Evolutionary conservation across 2,888 invertebrate genomes (phyloP).

Genomic region (Zeuzera pyrina): DNA sequence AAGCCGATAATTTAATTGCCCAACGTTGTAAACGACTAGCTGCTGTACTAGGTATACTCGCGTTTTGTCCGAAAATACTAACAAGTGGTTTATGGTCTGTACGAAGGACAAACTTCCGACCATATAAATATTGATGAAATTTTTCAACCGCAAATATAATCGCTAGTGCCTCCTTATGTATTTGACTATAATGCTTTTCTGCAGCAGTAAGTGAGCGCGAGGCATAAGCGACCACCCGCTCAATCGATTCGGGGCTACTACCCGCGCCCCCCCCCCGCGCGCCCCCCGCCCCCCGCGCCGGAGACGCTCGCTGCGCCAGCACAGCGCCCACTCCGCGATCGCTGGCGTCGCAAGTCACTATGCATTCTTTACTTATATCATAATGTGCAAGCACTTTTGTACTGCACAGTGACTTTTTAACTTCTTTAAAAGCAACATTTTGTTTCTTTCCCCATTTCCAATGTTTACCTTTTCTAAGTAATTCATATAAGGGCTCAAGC

Average conservation of each 20-base stretch:
- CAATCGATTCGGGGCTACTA: neutral
- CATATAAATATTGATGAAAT: slow-evolving; percentile 10
- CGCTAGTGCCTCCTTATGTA: slow-evolving; percentile 13
- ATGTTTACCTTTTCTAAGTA: slow-evolving; percentile 11
- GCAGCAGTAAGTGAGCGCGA: slow-evolving; percentile 12
- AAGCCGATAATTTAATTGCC: slow-evolving; percentile 13
- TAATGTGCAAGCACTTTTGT: slow-evolving; percentile 5
- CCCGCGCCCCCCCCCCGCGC: neutral
- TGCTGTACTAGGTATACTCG: slow-evolving; percentile 10
- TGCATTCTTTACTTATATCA: slow-evolving; percentile 3
- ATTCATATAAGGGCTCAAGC: too few relatives aligned
- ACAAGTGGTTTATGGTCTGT: slow-evolving; percentile 10
- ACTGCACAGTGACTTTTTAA: slow-evolving; percentile 1
- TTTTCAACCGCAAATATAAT: slow-evolving; percentile 8
- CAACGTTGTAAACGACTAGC: slow-evolving; percentile 14
- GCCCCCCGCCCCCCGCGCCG: neutral
- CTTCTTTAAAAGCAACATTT: slow-evolving; percentile 6
- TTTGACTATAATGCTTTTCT: slow-evolving; percentile 11
- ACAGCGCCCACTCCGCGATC: slow-evolving; percentile 7
- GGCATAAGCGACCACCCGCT: slow-evolving; percentile 11
- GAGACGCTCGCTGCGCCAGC: slow-evolving; percentile 5
- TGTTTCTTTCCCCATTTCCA: slow-evolving; percentile 10
- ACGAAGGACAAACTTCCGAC: slow-evolving; percentile 4
- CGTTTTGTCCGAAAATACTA: slow-evolving; percentile 10
- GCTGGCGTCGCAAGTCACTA: slow-evolving; percentile 18